These are phyloP conservation scores for Taeniopygia guttata DNA, from an alignment of 2,797 vertebrate species.

Conservation along the genomic window DNA sequence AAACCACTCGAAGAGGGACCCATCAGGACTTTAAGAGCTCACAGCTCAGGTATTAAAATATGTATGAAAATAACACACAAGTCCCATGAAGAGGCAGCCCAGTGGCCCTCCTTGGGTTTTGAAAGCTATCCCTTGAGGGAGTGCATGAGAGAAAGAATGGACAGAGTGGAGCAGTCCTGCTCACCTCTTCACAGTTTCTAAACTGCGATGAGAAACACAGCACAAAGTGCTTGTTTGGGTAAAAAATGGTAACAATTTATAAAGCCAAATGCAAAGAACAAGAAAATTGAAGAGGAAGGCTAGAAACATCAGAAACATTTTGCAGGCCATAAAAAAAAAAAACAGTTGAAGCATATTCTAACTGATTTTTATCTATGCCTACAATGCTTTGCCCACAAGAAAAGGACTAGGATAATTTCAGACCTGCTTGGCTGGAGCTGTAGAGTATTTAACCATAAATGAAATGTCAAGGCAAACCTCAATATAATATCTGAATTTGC, in stretches of 20 bases:
- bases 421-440: background rate
- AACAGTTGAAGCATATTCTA: background rate
- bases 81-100: background rate
- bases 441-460: background rate
- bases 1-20: background rate
- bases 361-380: background rate
- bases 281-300: background rate
- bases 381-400: background rate
- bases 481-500: background rate
- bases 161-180: background rate
- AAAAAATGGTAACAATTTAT: background rate
- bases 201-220: background rate
- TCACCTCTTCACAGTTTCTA: background rate
- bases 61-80: background rate
- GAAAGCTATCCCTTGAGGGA: background rate
- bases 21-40: background rate
- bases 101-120: background rate
- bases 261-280: background rate
- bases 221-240: background rate
- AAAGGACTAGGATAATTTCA: background rate
- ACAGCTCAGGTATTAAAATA: background rate
- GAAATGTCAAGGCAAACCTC: background rate
- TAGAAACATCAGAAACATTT: background rate
- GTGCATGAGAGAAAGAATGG: fast-evolving
- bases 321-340: background rate